Evolutionary conservation across 2,113 vertebrate species (phyloP), one percentile per base, ranked within the genome.

Genomic region (Oncorhynchus tshawytscha): DNA sequence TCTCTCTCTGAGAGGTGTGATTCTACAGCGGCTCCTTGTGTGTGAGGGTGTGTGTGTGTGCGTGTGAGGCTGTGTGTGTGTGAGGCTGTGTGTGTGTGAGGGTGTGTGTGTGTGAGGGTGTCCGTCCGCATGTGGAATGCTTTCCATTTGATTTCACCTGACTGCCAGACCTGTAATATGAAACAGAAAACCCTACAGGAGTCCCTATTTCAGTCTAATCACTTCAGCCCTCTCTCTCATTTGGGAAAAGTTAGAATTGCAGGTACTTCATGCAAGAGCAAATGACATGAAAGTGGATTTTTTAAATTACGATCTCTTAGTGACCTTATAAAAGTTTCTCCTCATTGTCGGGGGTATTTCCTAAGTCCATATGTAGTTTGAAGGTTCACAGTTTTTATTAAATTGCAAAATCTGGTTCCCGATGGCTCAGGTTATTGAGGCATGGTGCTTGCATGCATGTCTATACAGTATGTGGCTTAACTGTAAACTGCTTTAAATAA

Each of bases 301-400:
- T 74, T 72, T 5, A 65, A 29, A 45, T 74, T 68, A 68, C 31
- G 18, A 81, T 79, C 72, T 70, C 68, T 67, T 75, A 78, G 79
- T 78, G 71, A 78, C 74, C 70, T 74, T 77, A 79, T 48, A 74
- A 72, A 79, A 75, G 64, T 79, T 82, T 72, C 57, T n/a, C 66
- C 73, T 76, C 66, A 49, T 27, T 29, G 39, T 22, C 12, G 49
- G 29, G 31, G 24, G 54, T 20, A 16, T 29, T 72, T 67, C 60
- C 18, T 34, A 69, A 74, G 57, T 64, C 66, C 66, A 39, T 51
- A 73, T 8, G 45, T 18, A 22, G 31, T 29, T 16, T 15, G 5
- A 18, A 29, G 31, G 31, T 13, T 5, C 24, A 57, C 67, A 18
- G 25, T 27, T 29, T 6, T 70, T 9, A 51, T 29, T 16, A 29